Conservation (phyloP, 2,888 invertebrate species). For the Branchellion lobata region DNA sequence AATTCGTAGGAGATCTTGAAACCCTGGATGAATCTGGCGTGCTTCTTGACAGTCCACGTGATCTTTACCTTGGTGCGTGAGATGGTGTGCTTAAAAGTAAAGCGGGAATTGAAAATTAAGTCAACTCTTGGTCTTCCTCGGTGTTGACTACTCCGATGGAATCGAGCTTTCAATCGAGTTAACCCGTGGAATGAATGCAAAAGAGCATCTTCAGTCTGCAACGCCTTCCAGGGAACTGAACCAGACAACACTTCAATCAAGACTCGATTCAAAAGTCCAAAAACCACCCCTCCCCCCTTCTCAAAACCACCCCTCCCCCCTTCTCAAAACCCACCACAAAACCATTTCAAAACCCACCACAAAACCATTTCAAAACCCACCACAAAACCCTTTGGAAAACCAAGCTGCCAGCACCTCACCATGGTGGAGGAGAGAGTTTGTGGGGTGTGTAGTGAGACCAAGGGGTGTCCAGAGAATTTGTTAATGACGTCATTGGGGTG, state of each 20-base stretch:
- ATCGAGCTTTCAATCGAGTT: no score
- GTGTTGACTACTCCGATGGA: no score
- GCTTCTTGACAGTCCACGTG: constrained; percentile 76
- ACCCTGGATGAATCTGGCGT: constrained; percentile 56
- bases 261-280: no score
- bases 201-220: no score
- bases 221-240: no score
- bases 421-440: constrained; percentile 77
- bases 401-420: not conserved
- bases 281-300: no score
- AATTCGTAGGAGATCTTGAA: constrained; percentile 53
- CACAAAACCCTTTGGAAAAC: not conserved
- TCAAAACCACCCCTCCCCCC: no score
- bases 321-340: not conserved
- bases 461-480: constrained; percentile 72
- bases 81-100: no score
- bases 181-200: no score
- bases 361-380: constrained; percentile 1
- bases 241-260: no score
- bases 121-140: no score
- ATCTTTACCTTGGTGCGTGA: constrained; percentile 72
- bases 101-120: no score
- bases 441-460: constrained; percentile 78
- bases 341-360: not conserved
- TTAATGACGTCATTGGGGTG: constrained; percentile 50